phyloP scores from a whole-genome alignment of 2,888 invertebrate genomes.

The Sericinus montela region DNA sequence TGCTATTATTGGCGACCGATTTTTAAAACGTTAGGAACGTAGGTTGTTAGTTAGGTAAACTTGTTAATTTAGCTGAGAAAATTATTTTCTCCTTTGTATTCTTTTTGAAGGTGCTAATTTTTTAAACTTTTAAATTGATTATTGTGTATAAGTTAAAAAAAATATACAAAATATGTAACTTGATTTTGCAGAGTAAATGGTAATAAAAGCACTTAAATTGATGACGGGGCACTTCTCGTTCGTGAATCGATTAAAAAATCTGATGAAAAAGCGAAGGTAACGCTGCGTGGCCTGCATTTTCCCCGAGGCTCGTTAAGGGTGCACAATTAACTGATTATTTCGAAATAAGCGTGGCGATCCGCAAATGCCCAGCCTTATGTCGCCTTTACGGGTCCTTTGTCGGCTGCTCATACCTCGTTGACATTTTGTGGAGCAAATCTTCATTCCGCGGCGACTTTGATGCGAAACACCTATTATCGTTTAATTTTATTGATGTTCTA shows the following conservation, averaged over 20 bases:
- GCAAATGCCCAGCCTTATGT: constrained; percentile 43
- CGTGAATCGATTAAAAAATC: not conserved
- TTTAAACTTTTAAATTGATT: too few species aligned
- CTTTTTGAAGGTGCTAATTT: too few species aligned
- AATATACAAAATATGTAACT: too few species aligned
- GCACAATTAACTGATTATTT: constrained; percentile 66
- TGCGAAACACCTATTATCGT: constrained; percentile 52
- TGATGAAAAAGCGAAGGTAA: constrained; percentile 17
- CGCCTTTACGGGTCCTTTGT: constrained; percentile 50
- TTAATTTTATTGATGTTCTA: constrained; percentile 57
- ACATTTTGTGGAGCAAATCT: constrained; percentile 76
- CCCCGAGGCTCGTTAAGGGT: constrained; percentile 45
- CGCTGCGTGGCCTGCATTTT: constrained; percentile 29
- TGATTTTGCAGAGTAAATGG: too few species aligned
- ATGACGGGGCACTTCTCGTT: not conserved
- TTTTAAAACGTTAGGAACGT: too few species aligned
- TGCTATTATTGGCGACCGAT: too few species aligned
- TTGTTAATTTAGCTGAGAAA: too few species aligned
- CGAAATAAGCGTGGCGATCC: constrained; percentile 56
- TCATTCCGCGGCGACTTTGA: constrained; percentile 74
- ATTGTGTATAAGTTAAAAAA: too few species aligned
- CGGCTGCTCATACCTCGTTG: constrained; percentile 56
- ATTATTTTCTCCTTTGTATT: too few species aligned
- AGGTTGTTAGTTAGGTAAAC: too few species aligned
- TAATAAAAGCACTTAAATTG: not conserved